A percentile compares a stretch with the other conserved stretches of the same genome.
Conservation (phyloP, 2,797 vertebrate genomes). For the Hippopotamyrus pictus region DNA sequence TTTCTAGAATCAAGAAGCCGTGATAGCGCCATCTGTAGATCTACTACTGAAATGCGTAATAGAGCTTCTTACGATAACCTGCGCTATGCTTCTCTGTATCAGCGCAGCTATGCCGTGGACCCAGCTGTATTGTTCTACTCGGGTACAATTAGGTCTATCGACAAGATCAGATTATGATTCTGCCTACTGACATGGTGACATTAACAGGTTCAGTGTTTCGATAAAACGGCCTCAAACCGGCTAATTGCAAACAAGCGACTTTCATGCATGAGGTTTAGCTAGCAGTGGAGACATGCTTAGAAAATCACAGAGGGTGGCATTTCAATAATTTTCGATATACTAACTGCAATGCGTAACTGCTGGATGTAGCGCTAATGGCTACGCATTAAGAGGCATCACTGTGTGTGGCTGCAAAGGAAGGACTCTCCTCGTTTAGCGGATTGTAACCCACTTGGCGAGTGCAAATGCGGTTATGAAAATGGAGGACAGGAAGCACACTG, state of each 20-base stretch:
- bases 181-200: conserved; percentile 23
- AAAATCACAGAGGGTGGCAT: background rate
- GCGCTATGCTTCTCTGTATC: background rate
- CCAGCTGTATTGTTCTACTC: background rate
- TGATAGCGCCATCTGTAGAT: background rate
- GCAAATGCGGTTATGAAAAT: conserved; percentile 54
- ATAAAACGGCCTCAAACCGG: conserved; percentile 26
- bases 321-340: background rate
- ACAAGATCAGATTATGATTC: conserved; percentile 27
- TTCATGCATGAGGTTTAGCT: background rate
- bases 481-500: conserved; percentile 55
- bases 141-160: conserved; percentile 25
- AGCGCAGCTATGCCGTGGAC: background rate
- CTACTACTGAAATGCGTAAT: background rate
- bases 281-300: background rate
- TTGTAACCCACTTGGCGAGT: conserved; percentile 35
- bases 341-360: conserved; percentile 26
- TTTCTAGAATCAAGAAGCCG: background rate
- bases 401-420: background rate
- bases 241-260: conserved; percentile 9
- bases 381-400: background rate
- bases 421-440: conserved; percentile 43
- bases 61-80: background rate
- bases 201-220: conserved; percentile 25
- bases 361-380: background rate